These are phyloP conservation scores for Symphodus melops DNA, from an alignment of 2,113 vertebrate species.

Conservation along the genomic window DNA sequence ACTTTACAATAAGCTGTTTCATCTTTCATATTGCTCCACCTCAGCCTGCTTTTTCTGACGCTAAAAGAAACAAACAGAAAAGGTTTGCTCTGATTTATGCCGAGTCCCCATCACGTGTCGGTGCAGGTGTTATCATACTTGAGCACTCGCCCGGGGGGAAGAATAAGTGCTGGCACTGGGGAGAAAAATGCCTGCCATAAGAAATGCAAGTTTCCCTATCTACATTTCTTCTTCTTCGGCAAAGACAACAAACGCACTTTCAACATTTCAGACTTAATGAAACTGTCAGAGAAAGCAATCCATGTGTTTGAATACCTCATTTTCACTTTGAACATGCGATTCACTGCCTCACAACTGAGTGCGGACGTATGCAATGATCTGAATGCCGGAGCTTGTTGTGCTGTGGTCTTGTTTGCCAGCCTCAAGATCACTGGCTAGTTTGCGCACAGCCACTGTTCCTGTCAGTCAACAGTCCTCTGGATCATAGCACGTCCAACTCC, in stretches of 20 bases:
- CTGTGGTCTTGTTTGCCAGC: slow-evolving; percentile 32
- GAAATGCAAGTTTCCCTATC: slow-evolving; percentile 29
- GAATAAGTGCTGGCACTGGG: slow-evolving; percentile 33
- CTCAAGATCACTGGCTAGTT: slow-evolving; percentile 39
- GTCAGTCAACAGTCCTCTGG: slow-evolving; percentile 67
- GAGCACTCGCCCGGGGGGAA: slow-evolving; percentile 15
- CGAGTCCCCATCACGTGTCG: slow-evolving; percentile 27
- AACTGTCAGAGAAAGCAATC: slow-evolving; percentile 18
- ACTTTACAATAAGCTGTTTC: neutral
- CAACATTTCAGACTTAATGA: neutral
- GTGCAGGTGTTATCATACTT: slow-evolving; percentile 47
- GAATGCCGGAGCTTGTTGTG: slow-evolving; percentile 23
- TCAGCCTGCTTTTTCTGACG: neutral
- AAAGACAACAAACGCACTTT: slow-evolving; percentile 41
- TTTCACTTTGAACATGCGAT: slow-evolving; percentile 50
- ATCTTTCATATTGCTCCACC: neutral
- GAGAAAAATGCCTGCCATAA: slow-evolving; percentile 46
- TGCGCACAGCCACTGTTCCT: slow-evolving; percentile 68
- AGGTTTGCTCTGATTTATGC: slow-evolving; percentile 36
- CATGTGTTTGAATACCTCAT: slow-evolving; percentile 20
- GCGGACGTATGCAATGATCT: slow-evolving; percentile 10
- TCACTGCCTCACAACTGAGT: slow-evolving; percentile 12
- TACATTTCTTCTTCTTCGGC: slow-evolving; percentile 17
- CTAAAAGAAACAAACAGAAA: slow-evolving; percentile 4
- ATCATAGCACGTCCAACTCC: slow-evolving; percentile 37